Evolutionary conservation across 1,140 invertebrate genomes (phyloP).

Genomic region (roundworm (Caenorhabditis elegans)): WBcel235 BX284604.4:6928001-6928500

Average conservation of each 20-base stretch:
- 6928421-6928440: too few species aligned
- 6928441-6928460: background rate
- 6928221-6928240: background rate
- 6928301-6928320: background rate
- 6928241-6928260: slow-evolving; percentile 17
- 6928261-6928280: slow-evolving; percentile 23
- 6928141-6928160: background rate
- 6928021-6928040: slow-evolving; percentile 11
- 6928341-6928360: background rate
- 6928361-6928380: background rate
- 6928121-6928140: slow-evolving; percentile 8
- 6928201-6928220: slow-evolving; percentile 31
- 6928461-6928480: background rate
- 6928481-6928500: too few species aligned
- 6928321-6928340: background rate
- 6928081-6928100: slow-evolving; percentile 5
- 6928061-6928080: slow-evolving; percentile 39
- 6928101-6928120: slow-evolving; percentile 35
- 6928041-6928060: slow-evolving; percentile 34
- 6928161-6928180: background rate
- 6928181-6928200: background rate
- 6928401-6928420: too few species aligned
- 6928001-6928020: background rate
- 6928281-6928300: slow-evolving; percentile 26
- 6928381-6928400: background rate